Evolutionary conservation across 2,888 invertebrate species (phyloP).

Genomic region (Patella ulyssiponensis): DNA sequence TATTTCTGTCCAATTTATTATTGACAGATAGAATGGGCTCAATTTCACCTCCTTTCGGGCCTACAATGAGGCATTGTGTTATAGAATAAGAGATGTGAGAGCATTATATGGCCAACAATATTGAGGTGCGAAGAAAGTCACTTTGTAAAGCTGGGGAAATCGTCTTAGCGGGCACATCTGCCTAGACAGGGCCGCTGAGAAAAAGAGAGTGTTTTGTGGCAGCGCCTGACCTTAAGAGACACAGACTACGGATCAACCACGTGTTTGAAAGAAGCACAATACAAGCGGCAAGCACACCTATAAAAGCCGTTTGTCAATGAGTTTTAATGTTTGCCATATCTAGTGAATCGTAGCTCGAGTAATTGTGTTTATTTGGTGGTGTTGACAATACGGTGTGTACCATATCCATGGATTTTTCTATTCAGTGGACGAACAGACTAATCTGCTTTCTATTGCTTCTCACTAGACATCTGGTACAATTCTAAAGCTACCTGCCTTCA

Average conservation of each 20-base stretch:
- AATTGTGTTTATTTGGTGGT: constrained; percentile 11
- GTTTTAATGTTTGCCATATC: constrained; percentile 11
- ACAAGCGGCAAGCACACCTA: constrained; percentile 8
- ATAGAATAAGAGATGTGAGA: background rate
- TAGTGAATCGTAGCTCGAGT: background rate
- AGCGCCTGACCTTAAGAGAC: constrained; percentile 3
- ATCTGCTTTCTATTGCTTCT: constrained; percentile 9
- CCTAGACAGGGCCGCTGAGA: background rate
- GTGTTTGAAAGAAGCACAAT: background rate
- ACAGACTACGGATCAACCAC: constrained; percentile 2
- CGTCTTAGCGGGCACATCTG: constrained; percentile 9
- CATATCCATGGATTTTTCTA: background rate
- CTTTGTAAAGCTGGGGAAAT: constrained; percentile 1
- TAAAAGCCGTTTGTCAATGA: constrained; percentile 12
- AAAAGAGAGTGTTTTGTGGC: constrained; percentile 9
- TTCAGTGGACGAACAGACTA: constrained; percentile 1
- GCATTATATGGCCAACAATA: background rate
- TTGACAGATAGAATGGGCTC: constrained; percentile 3
- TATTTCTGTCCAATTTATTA: background rate
- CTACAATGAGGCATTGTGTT: constrained; percentile 3
- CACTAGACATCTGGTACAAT: constrained; percentile 8
- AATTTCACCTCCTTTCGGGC: background rate
- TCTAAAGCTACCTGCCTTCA: constrained; percentile 11
- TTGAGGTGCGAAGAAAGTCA: constrained; percentile 12
- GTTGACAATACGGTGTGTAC: constrained; percentile 3